phyloP scores from a whole-genome alignment of 2,797 vertebrate genomes.

The Neosilurus mollespiculum region DNA sequence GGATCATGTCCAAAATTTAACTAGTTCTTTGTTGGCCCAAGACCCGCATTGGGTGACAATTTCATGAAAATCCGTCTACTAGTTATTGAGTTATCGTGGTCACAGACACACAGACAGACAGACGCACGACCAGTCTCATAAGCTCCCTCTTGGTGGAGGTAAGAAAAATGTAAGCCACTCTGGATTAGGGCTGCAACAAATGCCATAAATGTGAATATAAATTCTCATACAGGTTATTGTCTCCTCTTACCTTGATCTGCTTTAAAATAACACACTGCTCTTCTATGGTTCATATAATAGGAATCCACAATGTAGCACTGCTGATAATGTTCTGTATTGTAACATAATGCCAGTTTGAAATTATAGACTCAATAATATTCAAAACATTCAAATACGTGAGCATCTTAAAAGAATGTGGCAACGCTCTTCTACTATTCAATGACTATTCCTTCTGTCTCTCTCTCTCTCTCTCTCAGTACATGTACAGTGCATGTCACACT shows the following conservation, averaged over 20 bases:
- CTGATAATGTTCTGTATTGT: not conserved
- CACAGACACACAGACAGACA: too few relatives aligned
- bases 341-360: not conserved
- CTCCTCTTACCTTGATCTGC: not conserved
- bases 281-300: not conserved
- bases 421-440: not conserved
- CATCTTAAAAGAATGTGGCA: not conserved
- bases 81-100: too few relatives aligned
- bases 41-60: too few relatives aligned
- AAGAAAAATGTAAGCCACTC: not conserved
- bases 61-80: too few relatives aligned
- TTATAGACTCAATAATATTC: not conserved
- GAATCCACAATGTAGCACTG: not conserved
- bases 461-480: not conserved
- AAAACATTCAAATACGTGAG: not conserved
- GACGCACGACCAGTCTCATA: too few relatives aligned
- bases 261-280: not conserved
- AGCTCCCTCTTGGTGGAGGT: too few relatives aligned
- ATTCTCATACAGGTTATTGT: not conserved
- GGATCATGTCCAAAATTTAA: too few relatives aligned
- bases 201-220: not conserved
- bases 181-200: not conserved
- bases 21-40: too few relatives aligned
- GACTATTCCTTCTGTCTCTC: not conserved
- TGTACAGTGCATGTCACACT: conserved; percentile 11